These are phyloP conservation scores for Acanthochromis polyacanthus DNA, from an alignment of 2,113 vertebrate genomes.

Conservation along the genomic window DNA sequence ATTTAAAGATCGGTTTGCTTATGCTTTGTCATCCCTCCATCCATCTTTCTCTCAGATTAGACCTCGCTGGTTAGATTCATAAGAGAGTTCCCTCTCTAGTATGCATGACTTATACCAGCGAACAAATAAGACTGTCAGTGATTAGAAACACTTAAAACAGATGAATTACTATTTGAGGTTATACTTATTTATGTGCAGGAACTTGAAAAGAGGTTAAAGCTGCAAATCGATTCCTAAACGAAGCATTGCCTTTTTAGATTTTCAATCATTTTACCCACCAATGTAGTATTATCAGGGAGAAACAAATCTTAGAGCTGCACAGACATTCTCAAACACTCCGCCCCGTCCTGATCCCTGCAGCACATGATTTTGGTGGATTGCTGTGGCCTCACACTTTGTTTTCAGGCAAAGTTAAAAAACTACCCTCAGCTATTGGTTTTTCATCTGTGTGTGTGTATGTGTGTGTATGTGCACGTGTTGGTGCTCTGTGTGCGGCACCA, in stretches of 20 bases:
- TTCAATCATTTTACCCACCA: background rate
- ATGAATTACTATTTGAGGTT: too few relatives aligned
- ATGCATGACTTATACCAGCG: too few relatives aligned
- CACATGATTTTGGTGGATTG: conserved; percentile 38
- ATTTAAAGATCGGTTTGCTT: background rate
- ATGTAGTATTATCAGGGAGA: background rate
- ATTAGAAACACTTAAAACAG: too few relatives aligned
- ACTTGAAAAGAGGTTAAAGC: too few relatives aligned
- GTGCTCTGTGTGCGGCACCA: conserved; percentile 62
- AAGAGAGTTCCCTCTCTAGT: background rate
- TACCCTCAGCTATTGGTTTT: conserved; percentile 32
- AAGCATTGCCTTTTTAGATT: too few relatives aligned
- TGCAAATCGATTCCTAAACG: too few relatives aligned
- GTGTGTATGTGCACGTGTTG: conserved; percentile 14
- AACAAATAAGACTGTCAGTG: too few relatives aligned
- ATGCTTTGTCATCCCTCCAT: background rate
- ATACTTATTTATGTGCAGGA: too few relatives aligned
- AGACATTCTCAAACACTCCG: background rate
- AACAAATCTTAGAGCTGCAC: background rate
- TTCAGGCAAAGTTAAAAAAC: conserved; percentile 57
- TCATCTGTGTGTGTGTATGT: conserved; percentile 18
- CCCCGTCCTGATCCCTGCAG: conserved; percentile 33
- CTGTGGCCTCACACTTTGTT: conserved; percentile 39
- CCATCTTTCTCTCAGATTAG: background rate
- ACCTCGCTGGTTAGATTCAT: background rate